Conservation (phyloP, 2,113 vertebrate genomes). For the Amia ocellicauda region DNA sequence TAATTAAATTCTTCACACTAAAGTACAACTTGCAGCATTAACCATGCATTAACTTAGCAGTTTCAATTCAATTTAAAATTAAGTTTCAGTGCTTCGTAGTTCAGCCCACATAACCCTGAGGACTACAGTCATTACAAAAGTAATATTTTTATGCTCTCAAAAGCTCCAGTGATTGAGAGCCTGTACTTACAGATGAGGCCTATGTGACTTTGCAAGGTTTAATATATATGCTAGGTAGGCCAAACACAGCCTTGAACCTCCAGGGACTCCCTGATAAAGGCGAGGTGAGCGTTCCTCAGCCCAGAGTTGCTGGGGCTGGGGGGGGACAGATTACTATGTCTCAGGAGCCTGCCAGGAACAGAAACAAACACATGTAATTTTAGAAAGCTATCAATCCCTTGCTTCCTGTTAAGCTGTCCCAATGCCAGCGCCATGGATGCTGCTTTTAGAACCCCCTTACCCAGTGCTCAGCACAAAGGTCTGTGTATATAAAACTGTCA, state of each 20-base stretch:
- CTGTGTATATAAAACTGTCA: too few species aligned
- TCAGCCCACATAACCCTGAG: too few species aligned
- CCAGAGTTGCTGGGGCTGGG: conserved; percentile 25
- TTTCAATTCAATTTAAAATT: too few species aligned
- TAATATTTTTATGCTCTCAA: too few species aligned
- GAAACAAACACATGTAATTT: conserved; percentile 64
- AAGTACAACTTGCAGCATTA: too few species aligned
- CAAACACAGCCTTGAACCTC: not conserved
- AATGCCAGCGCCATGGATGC: conserved; percentile 12
- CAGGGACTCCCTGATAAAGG: not conserved
- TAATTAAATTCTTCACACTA: not conserved
- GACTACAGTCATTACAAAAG: too few species aligned
- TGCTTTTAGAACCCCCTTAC: conserved; percentile 19
- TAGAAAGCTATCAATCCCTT: conserved; percentile 48
- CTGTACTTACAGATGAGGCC: too few species aligned
- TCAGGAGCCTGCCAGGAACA: conserved; percentile 42
- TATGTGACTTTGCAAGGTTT: not conserved
- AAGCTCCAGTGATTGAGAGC: not conserved
- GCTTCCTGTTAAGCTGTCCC: conserved; percentile 41
- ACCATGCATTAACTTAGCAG: too few species aligned
- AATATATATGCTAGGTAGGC: not conserved
- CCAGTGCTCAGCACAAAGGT: not conserved
- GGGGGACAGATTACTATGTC: conserved; percentile 48
- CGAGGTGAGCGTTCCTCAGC: not conserved
- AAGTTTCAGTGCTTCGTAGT: too few species aligned